These are phyloP conservation scores for Melozone crissalis DNA, from an alignment of 2,113 vertebrate species.

Conservation along the genomic window DNA sequence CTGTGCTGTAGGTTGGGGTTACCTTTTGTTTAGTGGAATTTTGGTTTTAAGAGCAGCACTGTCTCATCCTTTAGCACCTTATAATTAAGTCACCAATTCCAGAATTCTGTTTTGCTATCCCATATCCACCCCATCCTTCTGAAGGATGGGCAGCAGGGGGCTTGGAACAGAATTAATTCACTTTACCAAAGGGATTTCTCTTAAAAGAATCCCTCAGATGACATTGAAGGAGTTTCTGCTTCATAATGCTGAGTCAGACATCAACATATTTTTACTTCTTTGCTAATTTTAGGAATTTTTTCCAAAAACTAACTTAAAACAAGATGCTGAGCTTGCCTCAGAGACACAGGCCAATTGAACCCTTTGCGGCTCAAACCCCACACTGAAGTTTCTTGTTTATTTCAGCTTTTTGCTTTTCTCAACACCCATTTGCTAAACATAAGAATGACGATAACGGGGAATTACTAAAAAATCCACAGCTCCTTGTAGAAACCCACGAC, in stretches of 20 bases:
- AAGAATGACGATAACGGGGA: neutral
- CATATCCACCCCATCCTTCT: neutral
- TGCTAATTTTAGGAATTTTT: neutral
- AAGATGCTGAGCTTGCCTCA: neutral
- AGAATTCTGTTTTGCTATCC: neutral
- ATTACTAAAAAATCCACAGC: neutral
- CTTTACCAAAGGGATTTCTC: neutral
- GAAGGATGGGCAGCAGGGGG: neutral
- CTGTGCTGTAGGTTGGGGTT: fast-evolving
- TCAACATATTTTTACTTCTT: fast-evolving
- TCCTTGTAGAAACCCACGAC: neutral
- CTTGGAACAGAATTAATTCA: neutral
- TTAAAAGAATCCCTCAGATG: neutral
- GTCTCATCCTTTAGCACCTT: neutral
- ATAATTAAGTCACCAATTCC: neutral
- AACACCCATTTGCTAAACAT: fast-evolving
- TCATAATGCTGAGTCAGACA: neutral
- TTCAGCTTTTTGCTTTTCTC: neutral
- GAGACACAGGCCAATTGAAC: neutral
- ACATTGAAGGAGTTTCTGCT: neutral
- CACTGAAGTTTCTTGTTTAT: neutral
- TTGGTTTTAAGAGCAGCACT: neutral
- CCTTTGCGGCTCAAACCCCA: neutral
- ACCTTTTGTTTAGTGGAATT: neutral
- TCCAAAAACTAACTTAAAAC: neutral